Base-by-base conservation (phyloP, 2,797 vertebrate species). In the Zonotrichia albicollis region DNA sequence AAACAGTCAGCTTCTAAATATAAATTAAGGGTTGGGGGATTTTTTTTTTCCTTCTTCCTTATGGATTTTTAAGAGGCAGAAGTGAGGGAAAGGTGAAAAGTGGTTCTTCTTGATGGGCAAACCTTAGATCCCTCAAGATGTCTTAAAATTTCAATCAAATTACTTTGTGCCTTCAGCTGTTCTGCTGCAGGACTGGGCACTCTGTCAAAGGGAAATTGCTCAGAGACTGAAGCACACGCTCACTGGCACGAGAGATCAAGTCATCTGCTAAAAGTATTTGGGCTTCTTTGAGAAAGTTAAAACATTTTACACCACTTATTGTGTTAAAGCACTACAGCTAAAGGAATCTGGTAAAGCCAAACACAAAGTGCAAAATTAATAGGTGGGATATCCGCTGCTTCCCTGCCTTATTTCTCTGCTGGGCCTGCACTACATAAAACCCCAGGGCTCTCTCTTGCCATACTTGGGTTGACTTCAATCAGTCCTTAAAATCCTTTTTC, bases 1-100 rank as follows among this genome's bases (percentile, higher is more conserved):
- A 84, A 94, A 96, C 82, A 84, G 27, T 92, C 93, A 75, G 92
- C 68, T 96, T 96, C 95, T 96, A 94, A 95, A 93, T 95, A 95
- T 89, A 96, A 93, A 94, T 95, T 95, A 92, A 87, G 53, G 57
- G 57, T 68, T 79, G 36, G 58, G 4, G 3, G 1, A 16, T 57
- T 70, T 64, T 81, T 40, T 48, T 48, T 42, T 48, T 48, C 25
- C 29, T 66, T 61, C 65, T 84, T 91, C 84, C 36, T 92, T 51
- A 74, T 2, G 11, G 65, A 53, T 94, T 95, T 95, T 95, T 87
- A 79, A 93, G 88, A 93, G 77, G 72, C 50, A 88, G 88, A 87
- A 95, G 74, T 70, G 77, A 95, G 75, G 72, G 29, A 89, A 93
- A 91, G 82, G 93, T 74, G 81, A 89, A 91, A 94, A 95, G 91